Evolutionary conservation across 2,888 invertebrate genomes (phyloP), one percentile per base, ranked within the genome.

Genomic region (Ischnus inquisitorius): DNA sequence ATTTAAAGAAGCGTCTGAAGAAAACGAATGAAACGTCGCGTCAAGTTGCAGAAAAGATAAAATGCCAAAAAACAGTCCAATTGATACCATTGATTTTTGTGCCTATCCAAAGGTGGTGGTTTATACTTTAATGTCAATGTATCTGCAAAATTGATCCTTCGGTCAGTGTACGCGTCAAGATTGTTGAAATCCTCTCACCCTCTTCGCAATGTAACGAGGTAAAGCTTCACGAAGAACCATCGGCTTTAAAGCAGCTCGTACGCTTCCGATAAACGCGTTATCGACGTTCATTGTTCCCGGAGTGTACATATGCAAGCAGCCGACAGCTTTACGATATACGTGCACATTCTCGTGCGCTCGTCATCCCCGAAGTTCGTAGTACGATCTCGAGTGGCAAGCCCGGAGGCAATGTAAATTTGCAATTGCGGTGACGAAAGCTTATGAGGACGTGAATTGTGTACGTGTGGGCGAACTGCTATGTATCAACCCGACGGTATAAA

Each of bases 211-310:
- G 34, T 34, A 34, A 34, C 1, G 8, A 34, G 8, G 8, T 34
- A 60, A 25, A 60, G 14, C 6, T 60, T 6, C 60, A 22, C 28
- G 25, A 14, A 28, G 57, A 16, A 6, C 12, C 67, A 46, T 57
- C 10, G 22, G 48, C 60, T 48, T 19, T n/a, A 34, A 43, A 28
- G 51, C 12, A 68, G 34, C 43, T 22, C 65, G 39, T 22, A 28
- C 25, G 34, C 25, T 60, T 25, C 54, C 78, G 80, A 84, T 79
- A 85, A 79, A 83, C 67, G 69, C 41, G 75, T 76, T 62, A 78
- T 85, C 84, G 84, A 85, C 80, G 82, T 80, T 78, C 85, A 85
- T 86, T 85, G 85, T 84, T 85, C 78, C 68, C 39, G 51, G 34
- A 84, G 82, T 75, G 80, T 46, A 69, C 25, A 82, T 8, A 65